Evolutionary conservation across 1,140 invertebrate genomes (phyloP).

Genomic region (Nilaparvata lugens): DNA sequence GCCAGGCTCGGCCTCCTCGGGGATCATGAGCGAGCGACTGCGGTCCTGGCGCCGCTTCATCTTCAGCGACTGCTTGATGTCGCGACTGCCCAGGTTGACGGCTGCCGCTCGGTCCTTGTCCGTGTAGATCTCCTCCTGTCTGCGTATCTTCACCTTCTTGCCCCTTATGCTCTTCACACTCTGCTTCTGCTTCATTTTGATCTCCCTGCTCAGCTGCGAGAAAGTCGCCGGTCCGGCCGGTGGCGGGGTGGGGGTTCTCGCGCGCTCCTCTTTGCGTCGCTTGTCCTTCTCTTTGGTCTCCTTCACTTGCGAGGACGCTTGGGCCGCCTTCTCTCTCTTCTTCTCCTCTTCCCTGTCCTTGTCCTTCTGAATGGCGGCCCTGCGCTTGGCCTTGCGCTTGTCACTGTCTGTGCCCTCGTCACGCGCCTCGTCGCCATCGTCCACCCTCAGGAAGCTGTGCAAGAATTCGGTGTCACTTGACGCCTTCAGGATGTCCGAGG

Average conservation of each 20-base stretch:
- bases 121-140: conserved; percentile 60
- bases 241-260: conserved; percentile 1
- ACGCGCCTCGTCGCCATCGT: conserved; percentile 14
- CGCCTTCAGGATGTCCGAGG: conserved; percentile 22
- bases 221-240: conserved; percentile 14
- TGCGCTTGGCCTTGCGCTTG: conserved; percentile 18
- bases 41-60: conserved; percentile 70
- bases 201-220: conserved; percentile 35
- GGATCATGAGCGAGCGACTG: conserved; percentile 57
- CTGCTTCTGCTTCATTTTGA: conserved; percentile 34
- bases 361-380: conserved; percentile 8
- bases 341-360: conserved; percentile 2
- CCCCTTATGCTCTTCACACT: conserved; percentile 30
- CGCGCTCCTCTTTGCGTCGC: conserved; percentile 13
- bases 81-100: conserved; percentile 66
- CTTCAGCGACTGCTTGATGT: conserved; percentile 76
- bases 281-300: background rate
- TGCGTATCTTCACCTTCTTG: conserved; percentile 29
- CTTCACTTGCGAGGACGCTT: background rate
- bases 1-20: conserved; percentile 66
- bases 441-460: conserved; percentile 26
- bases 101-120: conserved; percentile 85
- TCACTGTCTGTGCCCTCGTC: conserved; percentile 8
- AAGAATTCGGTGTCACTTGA: conserved; percentile 27
- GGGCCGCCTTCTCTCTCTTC: background rate